Evolutionary conservation across 2,797 vertebrate species (phyloP).

Genomic region (Neosalanx taihuensis): DNA sequence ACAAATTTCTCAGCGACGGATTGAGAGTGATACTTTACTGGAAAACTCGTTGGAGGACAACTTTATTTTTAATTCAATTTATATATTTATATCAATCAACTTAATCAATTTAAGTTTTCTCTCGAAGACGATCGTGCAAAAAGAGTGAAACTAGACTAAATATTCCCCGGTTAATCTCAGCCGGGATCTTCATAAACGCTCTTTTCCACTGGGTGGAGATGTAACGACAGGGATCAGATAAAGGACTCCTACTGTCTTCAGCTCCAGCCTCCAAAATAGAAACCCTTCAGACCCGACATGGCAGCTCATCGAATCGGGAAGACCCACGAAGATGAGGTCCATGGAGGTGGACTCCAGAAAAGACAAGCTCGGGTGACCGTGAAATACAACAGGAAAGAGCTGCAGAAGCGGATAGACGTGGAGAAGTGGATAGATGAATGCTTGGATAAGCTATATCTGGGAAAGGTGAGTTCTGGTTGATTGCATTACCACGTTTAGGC

Average conservation of each 20-base stretch:
- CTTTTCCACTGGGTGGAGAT: too few species aligned
- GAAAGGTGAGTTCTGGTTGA: slow-evolving; percentile 71
- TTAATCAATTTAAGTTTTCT: too few species aligned
- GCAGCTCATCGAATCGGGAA: slow-evolving; percentile 69
- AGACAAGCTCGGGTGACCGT: slow-evolving; percentile 87
- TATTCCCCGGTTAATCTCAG: too few species aligned
- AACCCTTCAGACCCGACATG: slow-evolving; percentile 60
- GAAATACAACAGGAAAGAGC: slow-evolving; percentile 87
- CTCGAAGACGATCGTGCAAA: too few species aligned
- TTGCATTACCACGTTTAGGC: neutral
- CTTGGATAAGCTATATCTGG: slow-evolving; percentile 77
- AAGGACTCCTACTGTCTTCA: neutral
- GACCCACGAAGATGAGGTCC: slow-evolving; percentile 48
- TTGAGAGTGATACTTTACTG: neutral
- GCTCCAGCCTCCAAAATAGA: neutral
- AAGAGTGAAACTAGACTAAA: too few species aligned
- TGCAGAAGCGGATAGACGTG: slow-evolving; percentile 84
- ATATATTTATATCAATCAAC: too few species aligned
- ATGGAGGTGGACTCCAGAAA: slow-evolving; percentile 65
- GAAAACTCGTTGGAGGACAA: too few species aligned
- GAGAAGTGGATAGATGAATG: slow-evolving; percentile 89
- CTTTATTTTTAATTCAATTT: too few species aligned
- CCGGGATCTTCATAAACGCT: too few species aligned
- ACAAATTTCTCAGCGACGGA: neutral
- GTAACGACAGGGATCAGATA: too few species aligned